Percentiles rank a stretch among this genome's conserved stretches.
Conservation (phyloP, 2,113 vertebrate genomes). For the Holacanthus passer region DNA sequence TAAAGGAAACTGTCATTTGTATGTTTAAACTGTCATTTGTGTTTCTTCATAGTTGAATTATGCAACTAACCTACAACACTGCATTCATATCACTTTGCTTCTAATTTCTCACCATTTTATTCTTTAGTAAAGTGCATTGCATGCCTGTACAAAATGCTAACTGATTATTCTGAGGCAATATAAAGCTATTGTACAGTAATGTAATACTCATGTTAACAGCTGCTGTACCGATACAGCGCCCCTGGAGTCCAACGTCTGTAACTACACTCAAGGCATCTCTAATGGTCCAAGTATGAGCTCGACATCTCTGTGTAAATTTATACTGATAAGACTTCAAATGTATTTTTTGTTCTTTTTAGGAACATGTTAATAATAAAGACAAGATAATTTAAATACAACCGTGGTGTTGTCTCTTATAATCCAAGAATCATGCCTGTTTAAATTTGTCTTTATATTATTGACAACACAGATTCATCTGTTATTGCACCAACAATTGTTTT, state of each 20-base stretch:
- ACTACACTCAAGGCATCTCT: slow-evolving; percentile 13
- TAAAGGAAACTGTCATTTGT: neutral
- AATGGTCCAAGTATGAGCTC: neutral
- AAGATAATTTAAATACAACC: neutral
- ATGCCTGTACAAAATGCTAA: slow-evolving; percentile 11
- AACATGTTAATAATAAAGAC: slow-evolving; percentile 20
- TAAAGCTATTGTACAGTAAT: neutral
- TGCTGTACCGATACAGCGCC: slow-evolving; percentile 23
- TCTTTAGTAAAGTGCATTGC: neutral
- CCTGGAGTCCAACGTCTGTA: slow-evolving; percentile 20
- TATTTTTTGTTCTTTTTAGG: neutral
- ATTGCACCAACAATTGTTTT: neutral
- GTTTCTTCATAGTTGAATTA: slow-evolving; percentile 1
- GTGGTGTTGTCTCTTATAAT: neutral
- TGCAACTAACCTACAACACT: neutral
- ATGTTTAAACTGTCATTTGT: neutral
- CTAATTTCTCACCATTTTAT: neutral
- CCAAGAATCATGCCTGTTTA: neutral
- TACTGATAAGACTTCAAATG: neutral
- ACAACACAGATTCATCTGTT: neutral
- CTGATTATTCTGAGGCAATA: neutral
- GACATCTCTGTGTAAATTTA: slow-evolving; percentile 8
- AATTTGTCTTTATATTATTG: neutral
- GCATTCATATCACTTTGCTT: neutral
- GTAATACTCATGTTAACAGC: neutral